A percentile compares a stretch with the other conserved stretches of the same genome.
Conservation (phyloP, 2,888 invertebrate genomes). For the Matsumyia berberina region DNA sequence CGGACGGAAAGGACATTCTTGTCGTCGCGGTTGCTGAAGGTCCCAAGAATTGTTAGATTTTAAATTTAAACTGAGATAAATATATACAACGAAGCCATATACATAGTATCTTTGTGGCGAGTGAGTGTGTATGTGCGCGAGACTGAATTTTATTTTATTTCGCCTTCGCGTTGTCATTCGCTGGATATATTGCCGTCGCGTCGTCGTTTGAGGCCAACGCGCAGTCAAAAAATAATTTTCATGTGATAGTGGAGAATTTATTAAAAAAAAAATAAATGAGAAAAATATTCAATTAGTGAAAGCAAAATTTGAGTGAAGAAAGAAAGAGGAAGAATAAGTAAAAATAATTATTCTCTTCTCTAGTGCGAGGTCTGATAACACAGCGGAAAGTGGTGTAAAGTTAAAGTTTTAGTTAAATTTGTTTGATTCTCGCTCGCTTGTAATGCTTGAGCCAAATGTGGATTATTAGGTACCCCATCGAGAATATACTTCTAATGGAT, state of each 20-base stretch:
- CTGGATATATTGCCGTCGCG: conserved; percentile 68
- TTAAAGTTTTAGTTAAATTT: conserved; percentile 14
- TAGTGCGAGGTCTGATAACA: conserved; percentile 36
- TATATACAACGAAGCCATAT: conserved; percentile 51
- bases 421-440: background rate
- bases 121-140: conserved; percentile 7
- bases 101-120: background rate
- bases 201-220: conserved; percentile 66
- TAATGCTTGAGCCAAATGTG: conserved; percentile 55
- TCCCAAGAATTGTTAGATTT: conserved; percentile 1
- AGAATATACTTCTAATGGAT: conserved; percentile 53
- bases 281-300: conserved; percentile 51
- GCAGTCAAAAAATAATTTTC: conserved; percentile 45
- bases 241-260: conserved; percentile 35
- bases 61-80: no score
- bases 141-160: conserved; percentile 23
- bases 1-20: conserved; percentile 37
- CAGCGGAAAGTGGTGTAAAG: background rate
- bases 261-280: conserved; percentile 27
- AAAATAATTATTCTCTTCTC: conserved; percentile 6
- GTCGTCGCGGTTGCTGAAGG: conserved; percentile 14
- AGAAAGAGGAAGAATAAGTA: conserved; percentile 7
- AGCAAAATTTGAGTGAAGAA: conserved; percentile 31
- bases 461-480: conserved; percentile 76
- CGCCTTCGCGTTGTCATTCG: conserved; percentile 73